Evolutionary conservation across 2,888 invertebrate genomes (phyloP), one percentile per base, ranked within the genome.

Genomic region (Mycalesis mineus): DNA sequence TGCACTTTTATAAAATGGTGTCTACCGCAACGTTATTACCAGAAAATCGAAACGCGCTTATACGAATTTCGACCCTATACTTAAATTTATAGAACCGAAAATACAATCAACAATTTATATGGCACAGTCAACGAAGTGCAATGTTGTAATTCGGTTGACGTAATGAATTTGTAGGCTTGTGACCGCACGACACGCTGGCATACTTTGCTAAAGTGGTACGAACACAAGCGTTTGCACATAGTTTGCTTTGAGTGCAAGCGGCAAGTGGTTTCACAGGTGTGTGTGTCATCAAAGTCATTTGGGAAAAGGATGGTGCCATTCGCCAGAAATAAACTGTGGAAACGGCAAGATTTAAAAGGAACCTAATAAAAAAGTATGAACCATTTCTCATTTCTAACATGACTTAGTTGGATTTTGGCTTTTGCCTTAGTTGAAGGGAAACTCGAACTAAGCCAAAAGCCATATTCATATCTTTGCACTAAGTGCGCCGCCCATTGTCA

Each of bases 131-230:
- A 52, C 52, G 55, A 63, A 62, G 58, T 55, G 60, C 61, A 70
- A 67, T 82, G 75, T 78, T 72, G 82, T 72, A 82, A 82, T 59
- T 57, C 49, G n/a, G 55, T 50, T 81, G 78, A 80, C 71, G 80
- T 80, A 80, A 82, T 63, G 58, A 17, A 62, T 61, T 65, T 55
- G 68, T 72, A 73, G 74, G 74, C 67, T 65, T 71, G 71, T 59
- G 64, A 67, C 67, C 67, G 66, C 40, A 47, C 67, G 72, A 69
- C 74, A 72, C 66, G 72, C 67, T 80, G 79, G 68, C 82, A 75
- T 67, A 83, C 75, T 77, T 82, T 57, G 54, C 29, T 36, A 54
- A 67, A 62, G 60, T 74, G 71, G 59, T 71, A 70, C 68, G 74
- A 74, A 61, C 49, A 51, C 44, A 58, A 58, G 52, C 31, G 41